Evolutionary conservation across 2,797 vertebrate genomes (phyloP).

Genomic region (Heteromormyrus szaboi): DNA sequence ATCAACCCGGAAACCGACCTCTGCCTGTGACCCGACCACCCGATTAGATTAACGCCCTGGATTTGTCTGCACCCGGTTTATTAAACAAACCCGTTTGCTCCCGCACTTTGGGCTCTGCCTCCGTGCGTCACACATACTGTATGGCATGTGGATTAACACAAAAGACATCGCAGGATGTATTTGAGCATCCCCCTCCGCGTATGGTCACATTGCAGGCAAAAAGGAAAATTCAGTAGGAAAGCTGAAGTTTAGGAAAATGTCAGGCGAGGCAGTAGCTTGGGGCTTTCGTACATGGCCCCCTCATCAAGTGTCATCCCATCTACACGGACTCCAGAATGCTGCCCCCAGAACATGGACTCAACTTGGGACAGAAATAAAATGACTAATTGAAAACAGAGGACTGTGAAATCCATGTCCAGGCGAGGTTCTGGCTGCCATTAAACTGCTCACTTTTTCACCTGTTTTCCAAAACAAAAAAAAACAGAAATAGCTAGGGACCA

Average conservation of each 20-base stretch:
- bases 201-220: not conserved
- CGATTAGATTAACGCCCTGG: no score
- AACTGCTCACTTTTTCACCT: not conserved
- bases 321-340: not conserved
- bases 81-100: no score
- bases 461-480: not conserved
- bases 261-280: not conserved
- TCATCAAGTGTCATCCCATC: not conserved
- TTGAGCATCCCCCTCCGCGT: not conserved
- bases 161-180: not conserved
- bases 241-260: not conserved
- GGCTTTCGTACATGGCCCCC: not conserved
- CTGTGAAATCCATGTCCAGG: not conserved
- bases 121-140: no score
- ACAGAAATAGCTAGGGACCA: not conserved
- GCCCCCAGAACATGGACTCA: not conserved
- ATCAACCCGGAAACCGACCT: no score
- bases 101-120: no score
- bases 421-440: not conserved
- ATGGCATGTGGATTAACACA: not conserved
- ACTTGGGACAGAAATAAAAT: not conserved
- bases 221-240: not conserved
- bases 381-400: not conserved
- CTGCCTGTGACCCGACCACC: no score
- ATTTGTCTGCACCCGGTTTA: no score